These are phyloP conservation scores for Aplysina aerophoba DNA, from an alignment of 37 sponge, comb jelly and placozoan species.

Conservation along the genomic window DNA sequence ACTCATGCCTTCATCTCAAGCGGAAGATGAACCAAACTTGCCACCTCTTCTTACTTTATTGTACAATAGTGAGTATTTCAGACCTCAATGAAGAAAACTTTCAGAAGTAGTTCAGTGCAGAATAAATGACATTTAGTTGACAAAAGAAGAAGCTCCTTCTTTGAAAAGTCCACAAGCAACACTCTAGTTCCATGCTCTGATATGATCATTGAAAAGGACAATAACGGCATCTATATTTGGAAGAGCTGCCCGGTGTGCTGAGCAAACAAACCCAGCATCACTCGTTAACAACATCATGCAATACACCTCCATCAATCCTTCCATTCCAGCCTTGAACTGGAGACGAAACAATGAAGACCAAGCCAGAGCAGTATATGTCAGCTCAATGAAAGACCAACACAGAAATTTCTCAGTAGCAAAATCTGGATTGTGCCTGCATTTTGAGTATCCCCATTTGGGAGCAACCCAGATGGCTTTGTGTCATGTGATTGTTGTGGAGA, in stretches of 20 bases:
- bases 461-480: too few species aligned
- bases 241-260: too few species aligned
- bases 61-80: not conserved
- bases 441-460: too few species aligned
- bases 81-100: too few species aligned
- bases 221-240: too few species aligned
- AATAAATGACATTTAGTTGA: too few species aligned
- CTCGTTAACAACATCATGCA: constrained; percentile 18
- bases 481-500: too few species aligned
- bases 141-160: not conserved
- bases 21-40: not conserved
- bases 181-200: not conserved
- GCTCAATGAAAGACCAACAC: not conserved
- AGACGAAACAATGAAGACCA: not conserved
- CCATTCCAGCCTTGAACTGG: constrained; percentile 24
- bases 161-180: not conserved
- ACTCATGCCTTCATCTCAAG: not conserved
- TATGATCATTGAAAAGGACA: not conserved
- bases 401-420: too few species aligned
- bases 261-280: not conserved
- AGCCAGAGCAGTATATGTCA: not conserved
- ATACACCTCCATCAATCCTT: not conserved
- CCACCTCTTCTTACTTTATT: constrained; percentile 14
- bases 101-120: too few species aligned
- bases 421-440: too few species aligned